A percentile compares a stretch with the other conserved stretches of the same genome.
These are phyloP conservation scores for Polyploca ridens DNA, from an alignment of 2,888 invertebrate species.

Conservation along the genomic window DNA sequence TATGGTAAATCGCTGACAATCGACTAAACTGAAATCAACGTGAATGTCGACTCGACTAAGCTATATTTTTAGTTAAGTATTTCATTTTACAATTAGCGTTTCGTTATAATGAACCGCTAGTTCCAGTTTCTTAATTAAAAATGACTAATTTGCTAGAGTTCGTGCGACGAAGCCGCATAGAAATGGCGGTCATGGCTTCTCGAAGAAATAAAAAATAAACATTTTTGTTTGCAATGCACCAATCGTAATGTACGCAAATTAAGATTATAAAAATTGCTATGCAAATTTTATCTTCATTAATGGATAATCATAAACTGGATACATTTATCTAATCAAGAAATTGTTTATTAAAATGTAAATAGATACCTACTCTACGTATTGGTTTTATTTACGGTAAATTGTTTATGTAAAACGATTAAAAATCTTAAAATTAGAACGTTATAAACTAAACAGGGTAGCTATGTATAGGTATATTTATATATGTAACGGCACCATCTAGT, in stretches of 20 bases:
- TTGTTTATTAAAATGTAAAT: not conserved
- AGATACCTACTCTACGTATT: not conserved
- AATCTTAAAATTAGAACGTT: not conserved
- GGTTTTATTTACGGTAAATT: not conserved
- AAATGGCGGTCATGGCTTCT: conserved; percentile 47
- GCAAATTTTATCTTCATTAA: not conserved
- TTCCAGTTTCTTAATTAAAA: conserved; percentile 55
- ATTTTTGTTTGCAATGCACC: conserved; percentile 27
- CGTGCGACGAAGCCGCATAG: conserved; percentile 46
- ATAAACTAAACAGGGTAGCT: not conserved
- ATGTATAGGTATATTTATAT: too few relatives aligned
- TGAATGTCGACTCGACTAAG: not conserved
- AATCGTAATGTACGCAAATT: not conserved
- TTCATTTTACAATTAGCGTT: conserved; percentile 33
- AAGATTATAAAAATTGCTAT: conserved; percentile 2
- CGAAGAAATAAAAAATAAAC: conserved; percentile 40
- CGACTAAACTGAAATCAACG: not conserved
- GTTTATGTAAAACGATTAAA: too few relatives aligned
- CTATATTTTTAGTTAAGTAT: conserved; percentile 19
- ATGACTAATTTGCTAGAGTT: conserved; percentile 42
- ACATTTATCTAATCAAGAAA: not conserved
- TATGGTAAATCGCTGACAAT: conserved; percentile 17
- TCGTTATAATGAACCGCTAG: conserved; percentile 37
- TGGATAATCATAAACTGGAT: conserved; percentile 8
- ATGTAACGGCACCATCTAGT: not conserved